Evolutionary conservation across 2,888 invertebrate species (phyloP).

Genomic region (Patella ulyssiponensis): DNA sequence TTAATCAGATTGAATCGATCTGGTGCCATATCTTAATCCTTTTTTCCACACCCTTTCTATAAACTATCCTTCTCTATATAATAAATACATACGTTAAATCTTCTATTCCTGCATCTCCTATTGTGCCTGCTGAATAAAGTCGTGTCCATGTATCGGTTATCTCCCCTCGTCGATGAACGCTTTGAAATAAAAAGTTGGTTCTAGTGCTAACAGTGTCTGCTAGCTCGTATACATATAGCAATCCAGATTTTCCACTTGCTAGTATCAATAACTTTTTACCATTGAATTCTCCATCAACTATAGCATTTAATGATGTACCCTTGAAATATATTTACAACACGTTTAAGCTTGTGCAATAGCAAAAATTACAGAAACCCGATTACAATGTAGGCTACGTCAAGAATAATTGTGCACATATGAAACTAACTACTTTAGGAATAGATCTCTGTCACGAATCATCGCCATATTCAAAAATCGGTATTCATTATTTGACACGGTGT

Average conservation of each 20-base stretch:
- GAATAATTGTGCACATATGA: too few species aligned
- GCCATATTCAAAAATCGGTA: too few species aligned
- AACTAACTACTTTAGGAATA: too few species aligned
- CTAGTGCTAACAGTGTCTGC: not conserved
- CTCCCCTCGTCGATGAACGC: slow-evolving; percentile 13
- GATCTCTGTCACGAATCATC: too few species aligned
- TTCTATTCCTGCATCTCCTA: slow-evolving; percentile 18
- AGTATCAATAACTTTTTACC: not conserved
- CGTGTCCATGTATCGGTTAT: slow-evolving; percentile 12
- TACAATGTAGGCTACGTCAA: too few species aligned
- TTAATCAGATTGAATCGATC: too few species aligned
- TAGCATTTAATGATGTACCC: slow-evolving; percentile 14
- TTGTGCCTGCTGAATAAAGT: slow-evolving; percentile 4
- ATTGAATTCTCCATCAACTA: not conserved
- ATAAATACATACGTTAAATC: slow-evolving; percentile 16
- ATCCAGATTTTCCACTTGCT: slow-evolving; percentile 15
- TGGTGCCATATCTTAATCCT: too few species aligned
- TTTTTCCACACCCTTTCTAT: too few species aligned
- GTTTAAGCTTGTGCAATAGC: not conserved
- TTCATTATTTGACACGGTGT: too few species aligned
- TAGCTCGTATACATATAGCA: slow-evolving; percentile 14
- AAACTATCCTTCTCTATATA: too few species aligned
- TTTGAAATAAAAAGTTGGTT: slow-evolving; percentile 12
- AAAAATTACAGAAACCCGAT: too few species aligned
- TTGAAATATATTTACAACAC: not conserved